Conservation (phyloP, 1,140 invertebrate genomes). For the Drosophila nannoptera region DNA sequence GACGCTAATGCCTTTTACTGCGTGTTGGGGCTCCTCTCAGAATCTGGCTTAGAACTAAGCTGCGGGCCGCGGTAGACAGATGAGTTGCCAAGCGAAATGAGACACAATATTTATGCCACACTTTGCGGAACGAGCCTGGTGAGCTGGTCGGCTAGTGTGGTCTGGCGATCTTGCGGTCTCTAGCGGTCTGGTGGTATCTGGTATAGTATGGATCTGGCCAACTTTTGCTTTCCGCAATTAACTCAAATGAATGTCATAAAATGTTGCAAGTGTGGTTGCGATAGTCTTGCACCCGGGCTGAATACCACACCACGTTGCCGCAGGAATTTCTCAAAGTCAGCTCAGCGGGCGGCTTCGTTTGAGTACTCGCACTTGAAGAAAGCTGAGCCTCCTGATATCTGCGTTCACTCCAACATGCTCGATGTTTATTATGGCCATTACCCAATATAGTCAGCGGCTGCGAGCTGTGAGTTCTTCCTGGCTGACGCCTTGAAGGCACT, state of each 20-base stretch:
- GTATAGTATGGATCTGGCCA: too few species aligned
- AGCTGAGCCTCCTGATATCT: conserved; percentile 41
- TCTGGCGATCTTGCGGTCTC: background rate
- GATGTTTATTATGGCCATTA: conserved; percentile 62
- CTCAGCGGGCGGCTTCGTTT: conserved; percentile 68
- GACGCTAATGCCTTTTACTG: conserved; percentile 77
- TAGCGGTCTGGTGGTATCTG: too few species aligned
- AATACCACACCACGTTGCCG: background rate
- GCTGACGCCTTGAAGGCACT: background rate
- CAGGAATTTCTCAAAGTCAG: conserved; percentile 71
- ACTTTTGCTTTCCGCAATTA: conserved; percentile 66
- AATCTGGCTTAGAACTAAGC: background rate
- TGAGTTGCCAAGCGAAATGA: conserved; percentile 64
- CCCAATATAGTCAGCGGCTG: conserved; percentile 40
- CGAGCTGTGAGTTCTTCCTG: background rate
- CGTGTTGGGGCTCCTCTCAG: conserved; percentile 3
- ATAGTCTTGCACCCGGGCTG: conserved; percentile 32
- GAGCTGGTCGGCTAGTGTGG: conserved; percentile 42
- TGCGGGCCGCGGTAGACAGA: conserved; percentile 38
- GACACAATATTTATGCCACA: conserved; percentile 70
- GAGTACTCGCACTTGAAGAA: conserved; percentile 33
- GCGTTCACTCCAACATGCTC: conserved; percentile 34
- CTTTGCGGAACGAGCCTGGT: conserved; percentile 44
- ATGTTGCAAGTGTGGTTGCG: conserved; percentile 54
- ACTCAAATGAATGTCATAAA: conserved; percentile 76